Percentiles rank a stretch among this genome's conserved stretches.
phyloP scores from a whole-genome alignment of 2,113 vertebrate genomes.

The Xiphophorus couchianus region DNA sequence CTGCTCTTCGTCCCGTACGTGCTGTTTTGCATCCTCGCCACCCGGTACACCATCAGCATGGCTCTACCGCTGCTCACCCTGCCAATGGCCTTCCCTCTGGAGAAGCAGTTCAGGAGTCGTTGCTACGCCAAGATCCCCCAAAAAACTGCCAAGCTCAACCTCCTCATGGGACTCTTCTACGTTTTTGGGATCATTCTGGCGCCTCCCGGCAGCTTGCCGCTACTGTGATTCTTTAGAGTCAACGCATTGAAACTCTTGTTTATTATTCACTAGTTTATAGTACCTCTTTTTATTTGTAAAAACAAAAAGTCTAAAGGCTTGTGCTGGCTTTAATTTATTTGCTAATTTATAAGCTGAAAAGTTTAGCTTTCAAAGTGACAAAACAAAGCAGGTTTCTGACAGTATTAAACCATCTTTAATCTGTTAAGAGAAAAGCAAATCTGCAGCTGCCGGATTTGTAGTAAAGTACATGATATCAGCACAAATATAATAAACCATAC shows the following conservation, averaged over 20 bases:
- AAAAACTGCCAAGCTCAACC: slow-evolving; percentile 95
- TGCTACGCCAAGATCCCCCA: slow-evolving; percentile 92
- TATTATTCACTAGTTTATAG: slow-evolving; percentile 57
- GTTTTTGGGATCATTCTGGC: slow-evolving; percentile 92
- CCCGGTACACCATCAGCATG: slow-evolving; percentile 94
- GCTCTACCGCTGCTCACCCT: slow-evolving; percentile 92
- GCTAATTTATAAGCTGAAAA: slow-evolving; percentile 62
- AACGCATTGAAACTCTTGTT: slow-evolving; percentile 35
- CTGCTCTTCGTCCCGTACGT: slow-evolving; percentile 94
- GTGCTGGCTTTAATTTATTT: slow-evolving; percentile 72
- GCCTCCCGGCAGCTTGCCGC: slow-evolving; percentile 87
- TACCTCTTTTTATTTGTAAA: slow-evolving; percentile 63
- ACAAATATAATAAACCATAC: slow-evolving; percentile 7
- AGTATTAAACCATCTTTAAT: slow-evolving; percentile 54
- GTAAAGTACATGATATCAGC: slow-evolving; percentile 4
- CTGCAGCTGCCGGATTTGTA: slow-evolving; percentile 53
- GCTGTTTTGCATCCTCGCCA: slow-evolving; percentile 93
- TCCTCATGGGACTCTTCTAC: slow-evolving; percentile 95
- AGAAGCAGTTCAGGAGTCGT: slow-evolving; percentile 91
- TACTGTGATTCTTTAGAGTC: slow-evolving; percentile 75
- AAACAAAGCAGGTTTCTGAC: slow-evolving; percentile 29
- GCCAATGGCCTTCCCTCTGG: slow-evolving; percentile 94
- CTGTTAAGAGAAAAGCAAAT: slow-evolving; percentile 27
- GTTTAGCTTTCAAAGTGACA: slow-evolving; percentile 36
- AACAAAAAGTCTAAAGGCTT: slow-evolving; percentile 24